Evolutionary conservation across 2,888 invertebrate genomes (phyloP).

Genomic region (Trachelus iudaicus): DNA sequence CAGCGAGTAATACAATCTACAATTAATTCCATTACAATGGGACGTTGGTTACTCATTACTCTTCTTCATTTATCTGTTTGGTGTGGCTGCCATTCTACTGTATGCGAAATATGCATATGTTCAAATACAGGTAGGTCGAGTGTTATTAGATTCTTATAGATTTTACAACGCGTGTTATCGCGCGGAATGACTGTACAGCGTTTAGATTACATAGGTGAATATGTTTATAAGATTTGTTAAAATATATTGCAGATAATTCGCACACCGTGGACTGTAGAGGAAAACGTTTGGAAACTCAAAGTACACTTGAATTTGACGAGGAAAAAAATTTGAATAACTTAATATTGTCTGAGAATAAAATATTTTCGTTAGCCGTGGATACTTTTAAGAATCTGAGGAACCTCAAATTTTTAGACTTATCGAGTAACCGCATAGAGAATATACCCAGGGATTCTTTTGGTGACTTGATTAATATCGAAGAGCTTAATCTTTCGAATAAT

Average conservation of each 20-base stretch:
- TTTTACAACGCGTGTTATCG: neutral
- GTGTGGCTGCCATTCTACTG: conserved; percentile 30
- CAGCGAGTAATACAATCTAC: neutral
- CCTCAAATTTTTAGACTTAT: conserved; percentile 69
- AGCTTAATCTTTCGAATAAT: conserved; percentile 68
- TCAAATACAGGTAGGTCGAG: conserved; percentile 35
- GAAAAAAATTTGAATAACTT: conserved; percentile 64
- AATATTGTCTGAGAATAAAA: conserved; percentile 68
- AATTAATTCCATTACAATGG: neutral
- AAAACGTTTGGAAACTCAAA: conserved; percentile 30
- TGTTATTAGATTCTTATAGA: neutral
- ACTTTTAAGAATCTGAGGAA: conserved; percentile 65
- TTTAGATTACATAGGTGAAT: neutral
- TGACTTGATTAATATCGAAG: conserved; percentile 51
- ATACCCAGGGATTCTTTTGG: conserved; percentile 66
- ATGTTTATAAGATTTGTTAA: neutral
- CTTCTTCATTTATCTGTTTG: conserved; percentile 18
- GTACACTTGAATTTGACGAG: conserved; percentile 47
- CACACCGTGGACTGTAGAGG: conserved; percentile 35
- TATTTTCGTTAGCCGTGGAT: conserved; percentile 66
- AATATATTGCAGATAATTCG: neutral
- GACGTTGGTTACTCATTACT: conserved; percentile 8
- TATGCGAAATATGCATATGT: conserved; percentile 47
- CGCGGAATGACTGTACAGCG: neutral
- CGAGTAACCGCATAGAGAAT: conserved; percentile 67